Conservation (phyloP, 23 tunicate species). For the Halocynthia roretzi region DNA sequence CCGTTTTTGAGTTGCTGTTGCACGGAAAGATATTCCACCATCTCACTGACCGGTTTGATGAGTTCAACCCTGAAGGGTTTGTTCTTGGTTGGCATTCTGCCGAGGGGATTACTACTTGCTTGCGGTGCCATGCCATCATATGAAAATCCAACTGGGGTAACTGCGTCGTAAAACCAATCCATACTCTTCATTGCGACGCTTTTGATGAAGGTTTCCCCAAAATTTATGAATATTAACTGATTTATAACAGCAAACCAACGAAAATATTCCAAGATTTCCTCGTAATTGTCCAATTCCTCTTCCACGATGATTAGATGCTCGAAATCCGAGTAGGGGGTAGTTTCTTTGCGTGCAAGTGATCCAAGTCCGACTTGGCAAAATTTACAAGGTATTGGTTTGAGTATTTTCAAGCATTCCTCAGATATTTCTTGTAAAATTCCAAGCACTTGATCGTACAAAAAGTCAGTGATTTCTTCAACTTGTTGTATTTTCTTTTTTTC, state of each 20-base stretch:
- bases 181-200: constrained; percentile 14
- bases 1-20: constrained; percentile 18
- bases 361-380: constrained; percentile 38
- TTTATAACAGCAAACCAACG: constrained; percentile 38
- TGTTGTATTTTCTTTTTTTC: not conserved
- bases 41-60: constrained; percentile 29
- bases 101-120: constrained; percentile 45
- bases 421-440: constrained; percentile 11
- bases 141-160: constrained; percentile 35
- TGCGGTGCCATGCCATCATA: constrained; percentile 49
- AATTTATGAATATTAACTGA: constrained; percentile 20
- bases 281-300: constrained; percentile 31
- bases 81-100: constrained; percentile 24
- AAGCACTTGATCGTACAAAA: constrained; percentile 4
- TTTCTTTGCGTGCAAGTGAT: constrained; percentile 30
- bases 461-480: not conserved
- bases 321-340: constrained; percentile 46
- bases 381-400: constrained; percentile 28
- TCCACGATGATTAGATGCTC: constrained; percentile 31
- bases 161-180: constrained; percentile 40
- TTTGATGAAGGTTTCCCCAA: constrained; percentile 40
- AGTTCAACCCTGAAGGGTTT: constrained; percentile 28
- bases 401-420: not conserved
- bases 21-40: constrained; percentile 15
- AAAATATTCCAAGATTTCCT: constrained; percentile 31